Base-by-base conservation (phyloP, 2,888 invertebrate species). In the Dascillus cervinus region DNA sequence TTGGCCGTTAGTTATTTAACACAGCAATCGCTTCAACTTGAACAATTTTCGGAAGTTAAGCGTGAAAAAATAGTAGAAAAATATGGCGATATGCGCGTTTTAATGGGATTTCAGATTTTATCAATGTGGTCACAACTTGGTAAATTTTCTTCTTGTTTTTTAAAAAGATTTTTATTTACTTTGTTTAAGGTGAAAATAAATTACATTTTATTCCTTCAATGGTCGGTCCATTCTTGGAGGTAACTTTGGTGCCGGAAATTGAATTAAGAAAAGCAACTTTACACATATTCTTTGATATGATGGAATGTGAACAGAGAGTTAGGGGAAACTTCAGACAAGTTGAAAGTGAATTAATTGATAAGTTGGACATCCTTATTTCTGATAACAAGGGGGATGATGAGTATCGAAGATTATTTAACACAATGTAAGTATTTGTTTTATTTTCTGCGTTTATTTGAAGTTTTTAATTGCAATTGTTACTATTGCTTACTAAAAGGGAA, bases 341-440 rank as follows among this genome's bases (percentile, higher is more conserved):
- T 1, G 95, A 95, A 58, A 88, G 88, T 11, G 92, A 94, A 47
- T 67, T 96, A 3, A 94, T 95, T 28, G 94, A 95, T 57, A 92
- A 94, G 58, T 67, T 94, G 47, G 95, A 95, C 66, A 83, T 89
- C 41, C 68, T 92, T 13, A 87, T 95, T 24, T 90, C 90, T 35
- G 88, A 91, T 55, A 90, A 91, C 60, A 90, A 92, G 57, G 94
- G 94, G 0, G 94, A 95, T 51, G 88, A 89, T 55, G 89, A 92
- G 56, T 95, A 94, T 58, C 72, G 89, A 37, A 77, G 88, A 40
- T 73, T 95, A n/a, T 95, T 95, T 60, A 88, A 91, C 55, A 88
- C 90, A 30, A 92, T 94, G 94, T 94, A 71, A 88, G 91, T 83
- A 22, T 22, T 26, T 23, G 28, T 25, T 26, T 9, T 25, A 33